A percentile compares a stretch with the other conserved stretches of the same genome.
These are phyloP conservation scores for Acanthosoma haemorrhoidale DNA, from an alignment of 2,888 invertebrate species.

Conservation along the genomic window DNA sequence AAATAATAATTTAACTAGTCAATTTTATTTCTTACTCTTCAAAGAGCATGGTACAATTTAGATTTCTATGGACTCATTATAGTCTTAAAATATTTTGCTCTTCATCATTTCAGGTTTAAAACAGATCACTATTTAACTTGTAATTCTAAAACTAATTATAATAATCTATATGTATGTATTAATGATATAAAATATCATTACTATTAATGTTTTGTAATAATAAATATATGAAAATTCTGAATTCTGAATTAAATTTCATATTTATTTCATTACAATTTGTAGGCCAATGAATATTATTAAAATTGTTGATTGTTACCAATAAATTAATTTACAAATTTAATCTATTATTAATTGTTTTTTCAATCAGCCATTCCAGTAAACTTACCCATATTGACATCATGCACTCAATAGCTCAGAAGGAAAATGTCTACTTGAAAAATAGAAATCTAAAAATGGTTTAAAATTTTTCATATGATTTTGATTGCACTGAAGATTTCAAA, in stretches of 20 bases:
- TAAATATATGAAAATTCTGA: not conserved
- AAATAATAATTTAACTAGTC: too few relatives aligned
- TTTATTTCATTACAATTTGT: not conserved
- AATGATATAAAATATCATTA: not conserved
- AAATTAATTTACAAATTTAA: constrained; percentile 12
- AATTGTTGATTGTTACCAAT: constrained; percentile 15
- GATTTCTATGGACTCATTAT: too few relatives aligned
- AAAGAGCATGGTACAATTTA: too few relatives aligned
- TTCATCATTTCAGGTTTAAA: too few relatives aligned
- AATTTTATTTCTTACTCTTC: too few relatives aligned
- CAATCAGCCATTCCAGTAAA: constrained; percentile 28
- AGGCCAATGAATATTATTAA: not conserved
- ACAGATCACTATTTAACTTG: too few relatives aligned
- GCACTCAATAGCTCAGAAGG: not conserved
- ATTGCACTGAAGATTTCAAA: not conserved
- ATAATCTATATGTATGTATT: too few relatives aligned
- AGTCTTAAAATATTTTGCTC: not conserved
- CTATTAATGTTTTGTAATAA: not conserved
- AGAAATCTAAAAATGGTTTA: too few relatives aligned
- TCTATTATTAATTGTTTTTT: constrained; percentile 10
- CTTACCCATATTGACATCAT: not conserved
- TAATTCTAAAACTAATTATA: not conserved
- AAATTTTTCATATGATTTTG: not conserved
- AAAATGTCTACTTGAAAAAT: too few relatives aligned
- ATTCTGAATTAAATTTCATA: too few relatives aligned